A percentile compares a stretch with the other conserved stretches of the same genome.
Conservation (phyloP, 1,140 invertebrate genomes). For the Caenorhabditis tropicalis region DNA sequence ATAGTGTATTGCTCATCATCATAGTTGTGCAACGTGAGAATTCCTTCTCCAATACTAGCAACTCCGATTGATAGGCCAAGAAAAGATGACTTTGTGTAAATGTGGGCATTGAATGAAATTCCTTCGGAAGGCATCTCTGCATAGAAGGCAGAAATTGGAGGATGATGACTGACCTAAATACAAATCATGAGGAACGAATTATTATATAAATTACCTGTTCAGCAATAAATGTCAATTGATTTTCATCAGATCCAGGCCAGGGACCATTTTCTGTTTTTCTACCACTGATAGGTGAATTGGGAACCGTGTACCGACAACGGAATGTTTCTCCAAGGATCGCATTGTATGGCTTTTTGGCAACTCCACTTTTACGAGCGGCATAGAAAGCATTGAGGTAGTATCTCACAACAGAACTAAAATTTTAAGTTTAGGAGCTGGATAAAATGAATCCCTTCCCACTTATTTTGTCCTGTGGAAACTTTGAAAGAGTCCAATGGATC, state of each 20-base stretch:
- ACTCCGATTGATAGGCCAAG: slow-evolving; percentile 76
- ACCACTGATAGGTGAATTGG: slow-evolving; percentile 76
- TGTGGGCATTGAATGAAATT: slow-evolving; percentile 75
- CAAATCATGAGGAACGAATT: too few relatives aligned
- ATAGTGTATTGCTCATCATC: slow-evolving; percentile 74
- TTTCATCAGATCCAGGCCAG: slow-evolving; percentile 69
- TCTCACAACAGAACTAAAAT: slow-evolving; percentile 73
- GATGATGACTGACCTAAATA: slow-evolving; percentile 89
- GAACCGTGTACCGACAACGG: slow-evolving; percentile 74
- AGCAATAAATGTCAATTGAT: slow-evolving; percentile 81
- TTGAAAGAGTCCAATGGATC: too few relatives aligned
- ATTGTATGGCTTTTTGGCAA: slow-evolving; percentile 77
- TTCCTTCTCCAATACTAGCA: slow-evolving; percentile 75
- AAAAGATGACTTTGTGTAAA: slow-evolving; percentile 77
- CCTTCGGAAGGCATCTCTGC: slow-evolving; percentile 74
- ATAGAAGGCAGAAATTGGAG: slow-evolving; percentile 80
- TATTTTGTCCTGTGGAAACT: too few relatives aligned
- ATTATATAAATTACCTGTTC: too few relatives aligned
- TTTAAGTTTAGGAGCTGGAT: too few relatives aligned
- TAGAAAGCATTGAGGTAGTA: slow-evolving; percentile 75
- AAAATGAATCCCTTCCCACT: too few relatives aligned
- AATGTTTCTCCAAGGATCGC: slow-evolving; percentile 77
- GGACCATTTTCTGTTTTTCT: slow-evolving; percentile 73
- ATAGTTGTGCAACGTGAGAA: slow-evolving; percentile 74
- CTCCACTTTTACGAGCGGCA: slow-evolving; percentile 75